Evolutionary conservation across 2,113 vertebrate species (phyloP).

Genomic region (Isichthys henryi): DNA sequence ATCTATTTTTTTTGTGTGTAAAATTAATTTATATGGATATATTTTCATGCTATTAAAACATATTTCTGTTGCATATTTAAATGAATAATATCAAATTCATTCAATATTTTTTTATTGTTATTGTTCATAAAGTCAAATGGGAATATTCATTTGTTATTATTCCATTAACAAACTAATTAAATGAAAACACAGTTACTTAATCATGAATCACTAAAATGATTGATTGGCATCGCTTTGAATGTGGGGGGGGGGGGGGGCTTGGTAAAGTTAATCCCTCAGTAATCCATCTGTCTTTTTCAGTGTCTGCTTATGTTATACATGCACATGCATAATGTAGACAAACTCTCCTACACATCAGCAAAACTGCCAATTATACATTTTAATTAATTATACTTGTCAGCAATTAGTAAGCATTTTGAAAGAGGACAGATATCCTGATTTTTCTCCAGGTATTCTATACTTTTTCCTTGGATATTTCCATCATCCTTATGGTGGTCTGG

Average conservation of each 20-base stretch:
- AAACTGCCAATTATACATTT: background rate
- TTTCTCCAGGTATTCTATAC: background rate
- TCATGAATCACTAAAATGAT: background rate
- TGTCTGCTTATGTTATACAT: background rate
- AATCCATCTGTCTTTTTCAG: background rate
- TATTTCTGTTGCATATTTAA: background rate
- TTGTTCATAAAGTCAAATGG: background rate
- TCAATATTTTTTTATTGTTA: background rate
- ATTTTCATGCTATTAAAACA: background rate
- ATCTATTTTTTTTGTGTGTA: too few species aligned
- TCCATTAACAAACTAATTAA: background rate
- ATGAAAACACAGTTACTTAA: background rate
- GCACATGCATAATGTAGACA: background rate
- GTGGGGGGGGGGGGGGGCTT: background rate
- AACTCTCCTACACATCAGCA: background rate
- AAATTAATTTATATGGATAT: background rate
- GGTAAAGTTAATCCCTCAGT: background rate
- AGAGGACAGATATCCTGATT: background rate
- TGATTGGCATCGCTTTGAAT: background rate
- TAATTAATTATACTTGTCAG: background rate
- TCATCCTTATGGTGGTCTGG: constrained; percentile 12
- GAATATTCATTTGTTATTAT: background rate
- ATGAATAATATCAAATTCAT: background rate
- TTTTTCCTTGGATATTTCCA: background rate
- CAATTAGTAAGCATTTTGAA: background rate